Base-by-base conservation (phyloP, 2,113 vertebrate genomes). In the Ictalurus punctatus region DNA sequence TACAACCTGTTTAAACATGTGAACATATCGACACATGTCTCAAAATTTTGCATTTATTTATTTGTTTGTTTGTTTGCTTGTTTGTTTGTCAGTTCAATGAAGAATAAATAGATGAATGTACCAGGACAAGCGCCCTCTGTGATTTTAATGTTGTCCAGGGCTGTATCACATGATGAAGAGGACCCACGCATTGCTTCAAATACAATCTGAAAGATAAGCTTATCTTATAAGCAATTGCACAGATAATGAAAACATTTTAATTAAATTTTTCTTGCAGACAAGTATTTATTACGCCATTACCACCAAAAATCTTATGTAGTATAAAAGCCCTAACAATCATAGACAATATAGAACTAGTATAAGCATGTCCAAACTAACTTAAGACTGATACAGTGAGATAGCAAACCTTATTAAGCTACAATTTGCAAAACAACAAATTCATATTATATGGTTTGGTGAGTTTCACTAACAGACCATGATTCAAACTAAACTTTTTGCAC, bases 101-200 rank as follows among this genome's bases (percentile, higher is more conserved):
- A 86, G 12, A 81, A 85, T 59, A 48, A 76, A 30, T 76, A 30
- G 10, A 3, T 78, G 4, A 69, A 86, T 40, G 34, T 91, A 96
- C 96, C 89, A 3, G 90, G 87, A 92, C 96, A 96, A 21, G 93
- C 90, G 91, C 95, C 96, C 63, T 95, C 93, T n/a, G 88, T 94
- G 61, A 96, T 96, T n/a, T 92, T 69, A 54, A 96, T 95, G 92
- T 96, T 95, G 88, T 96, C 96, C 76, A 96, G 74, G 56, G 95
- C 94, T 44, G 95, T 90, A 93, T 96, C 96, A 93, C 95, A 94
- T 79, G 89, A 96, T n/a, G 71, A 0, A 34, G n/a, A 37, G 0
- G 17, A 0, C 0, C 96, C 96, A 91, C 95, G 94, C 81, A 88
- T 76, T 76, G 95, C 94, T 92, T 96, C 94, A 88, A 96, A 96